Evolutionary conservation across 2,888 invertebrate species (phyloP).

Genomic region (Osedax fenrisi): DNA sequence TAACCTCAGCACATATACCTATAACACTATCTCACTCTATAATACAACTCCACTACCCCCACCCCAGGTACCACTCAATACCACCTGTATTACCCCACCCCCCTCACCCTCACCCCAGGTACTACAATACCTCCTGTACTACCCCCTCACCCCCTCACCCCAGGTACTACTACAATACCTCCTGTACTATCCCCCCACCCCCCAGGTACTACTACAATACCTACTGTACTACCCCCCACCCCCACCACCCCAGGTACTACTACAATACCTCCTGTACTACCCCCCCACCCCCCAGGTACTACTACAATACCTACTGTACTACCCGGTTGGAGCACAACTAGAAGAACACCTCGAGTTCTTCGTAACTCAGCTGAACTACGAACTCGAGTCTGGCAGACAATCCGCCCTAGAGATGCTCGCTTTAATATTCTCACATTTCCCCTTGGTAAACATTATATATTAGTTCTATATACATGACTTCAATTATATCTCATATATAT

Average conservation of each 20-base stretch:
- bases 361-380: slow-evolving; percentile 68
- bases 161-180: slow-evolving; percentile 59
- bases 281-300: slow-evolving; percentile 52
- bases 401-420: slow-evolving; percentile 75
- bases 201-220: slow-evolving; percentile 36
- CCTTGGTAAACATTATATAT: slow-evolving; percentile 61
- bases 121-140: neutral
- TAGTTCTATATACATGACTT: no score
- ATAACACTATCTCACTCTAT: no score
- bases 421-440: slow-evolving; percentile 65
- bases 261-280: slow-evolving; percentile 61
- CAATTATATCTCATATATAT: no score
- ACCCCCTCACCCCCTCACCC: no score
- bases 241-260: slow-evolving; percentile 60
- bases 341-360: slow-evolving; percentile 68
- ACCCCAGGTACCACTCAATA: slow-evolving; percentile 58
- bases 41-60: no score
- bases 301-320: slow-evolving; percentile 70
- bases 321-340: slow-evolving; percentile 67
- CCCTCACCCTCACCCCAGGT: no score
- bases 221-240: slow-evolving; percentile 72
- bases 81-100: no score
- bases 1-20: no score
- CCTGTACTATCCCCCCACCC: no score
- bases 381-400: slow-evolving; percentile 67